These are phyloP conservation scores for Suncus etruscus DNA, from an alignment of 2,113 vertebrate genomes.

Conservation along the genomic window DNA sequence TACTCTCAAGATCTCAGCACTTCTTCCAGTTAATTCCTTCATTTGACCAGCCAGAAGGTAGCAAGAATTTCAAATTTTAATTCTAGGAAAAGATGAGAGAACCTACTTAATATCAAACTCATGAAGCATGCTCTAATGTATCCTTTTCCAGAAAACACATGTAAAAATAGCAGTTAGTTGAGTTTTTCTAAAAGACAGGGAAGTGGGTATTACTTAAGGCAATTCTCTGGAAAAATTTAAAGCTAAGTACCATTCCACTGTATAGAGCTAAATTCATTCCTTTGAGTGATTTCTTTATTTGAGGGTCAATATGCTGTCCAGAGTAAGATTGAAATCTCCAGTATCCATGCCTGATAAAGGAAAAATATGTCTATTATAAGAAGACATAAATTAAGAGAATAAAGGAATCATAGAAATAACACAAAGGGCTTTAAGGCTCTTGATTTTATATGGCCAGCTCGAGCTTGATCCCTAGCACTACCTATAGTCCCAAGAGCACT, in stretches of 20 bases:
- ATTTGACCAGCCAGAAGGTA: not conserved
- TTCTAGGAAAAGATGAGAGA: not conserved
- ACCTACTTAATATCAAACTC: not conserved
- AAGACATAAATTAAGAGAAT: not conserved
- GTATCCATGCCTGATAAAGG: not conserved
- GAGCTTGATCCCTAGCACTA: no score
- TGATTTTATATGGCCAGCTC: no score
- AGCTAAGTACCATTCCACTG: no score
- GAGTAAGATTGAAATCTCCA: not conserved
- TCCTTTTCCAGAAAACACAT: not conserved
- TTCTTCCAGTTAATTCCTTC: not conserved
- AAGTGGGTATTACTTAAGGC: not conserved
- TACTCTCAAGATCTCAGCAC: not conserved
- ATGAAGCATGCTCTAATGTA: not conserved
- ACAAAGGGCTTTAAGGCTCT: no score
- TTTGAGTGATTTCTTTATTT: not conserved
- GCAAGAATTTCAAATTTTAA: constrained; percentile 18
- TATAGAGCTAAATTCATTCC: no score
- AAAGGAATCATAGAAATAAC: no score
- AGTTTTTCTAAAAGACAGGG: not conserved
- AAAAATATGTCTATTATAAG: not conserved
- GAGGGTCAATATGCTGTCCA: not conserved
- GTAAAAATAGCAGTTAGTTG: not conserved
- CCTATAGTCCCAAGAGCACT: not conserved
- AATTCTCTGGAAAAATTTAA: not conserved